phyloP scores from a whole-genome alignment of 2,797 vertebrate genomes.

The Tokudaia muenninki region DNA sequence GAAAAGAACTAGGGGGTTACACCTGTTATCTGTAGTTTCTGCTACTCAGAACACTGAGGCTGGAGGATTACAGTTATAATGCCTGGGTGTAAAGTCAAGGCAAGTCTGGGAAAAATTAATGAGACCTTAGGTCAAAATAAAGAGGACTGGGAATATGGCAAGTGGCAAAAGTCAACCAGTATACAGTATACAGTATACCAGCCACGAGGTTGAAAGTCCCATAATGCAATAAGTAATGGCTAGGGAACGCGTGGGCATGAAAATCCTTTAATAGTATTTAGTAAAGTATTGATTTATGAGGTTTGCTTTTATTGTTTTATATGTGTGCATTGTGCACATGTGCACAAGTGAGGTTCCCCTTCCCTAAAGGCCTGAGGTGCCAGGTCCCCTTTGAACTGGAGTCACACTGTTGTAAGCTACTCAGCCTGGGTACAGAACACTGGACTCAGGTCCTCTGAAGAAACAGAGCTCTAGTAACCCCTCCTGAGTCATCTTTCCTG shows the following conservation, averaged over 20 bases:
- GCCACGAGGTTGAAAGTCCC: not conserved
- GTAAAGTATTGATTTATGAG: conserved; percentile 53
- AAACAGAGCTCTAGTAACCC: not conserved
- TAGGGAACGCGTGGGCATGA: not conserved
- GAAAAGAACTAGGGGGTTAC: too few relatives aligned
- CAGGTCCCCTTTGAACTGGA: not conserved
- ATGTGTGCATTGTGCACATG: not conserved
- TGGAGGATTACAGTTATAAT: not conserved
- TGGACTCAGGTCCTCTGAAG: not conserved
- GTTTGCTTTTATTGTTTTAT: not conserved
- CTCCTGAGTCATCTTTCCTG: not conserved
- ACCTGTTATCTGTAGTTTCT: not conserved
- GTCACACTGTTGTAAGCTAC: not conserved
- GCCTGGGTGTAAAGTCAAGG: not conserved
- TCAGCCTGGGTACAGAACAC: not conserved
- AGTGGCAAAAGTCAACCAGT: not conserved
- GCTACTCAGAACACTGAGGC: not conserved
- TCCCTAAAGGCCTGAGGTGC: not conserved
- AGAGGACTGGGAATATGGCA: not conserved
- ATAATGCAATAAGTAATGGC: not conserved
- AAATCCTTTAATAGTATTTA: conserved; percentile 62
- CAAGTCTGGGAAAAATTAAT: not conserved
- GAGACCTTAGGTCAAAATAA: not conserved
- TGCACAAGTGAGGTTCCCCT: not conserved
- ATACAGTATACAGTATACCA: not conserved